Percentiles rank a stretch among this genome's conserved stretches.
phyloP scores from a whole-genome alignment of 2,797 vertebrate genomes.

The Halcyon leucocephala region DNA sequence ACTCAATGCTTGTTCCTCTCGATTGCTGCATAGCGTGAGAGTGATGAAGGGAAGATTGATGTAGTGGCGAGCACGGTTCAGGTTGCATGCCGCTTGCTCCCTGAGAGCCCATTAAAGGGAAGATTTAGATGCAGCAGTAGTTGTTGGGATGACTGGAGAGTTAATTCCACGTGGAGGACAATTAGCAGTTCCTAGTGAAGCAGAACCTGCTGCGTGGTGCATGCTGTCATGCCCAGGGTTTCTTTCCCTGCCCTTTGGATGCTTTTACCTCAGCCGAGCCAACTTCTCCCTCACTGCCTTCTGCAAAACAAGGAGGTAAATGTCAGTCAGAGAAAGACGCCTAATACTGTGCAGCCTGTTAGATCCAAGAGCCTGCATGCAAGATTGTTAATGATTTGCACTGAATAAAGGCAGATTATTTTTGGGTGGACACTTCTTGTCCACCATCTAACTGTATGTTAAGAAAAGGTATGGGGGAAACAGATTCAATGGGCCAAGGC shows the following conservation, averaged over 20 bases:
- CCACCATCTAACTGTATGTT: accelerated
- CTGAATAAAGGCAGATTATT: neutral
- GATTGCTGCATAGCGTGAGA: neutral
- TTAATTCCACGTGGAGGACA: slow-evolving; percentile 38
- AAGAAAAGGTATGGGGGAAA: neutral
- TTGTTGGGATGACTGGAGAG: slow-evolving; percentile 11
- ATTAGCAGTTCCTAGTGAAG: slow-evolving; percentile 51
- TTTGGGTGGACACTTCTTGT: neutral
- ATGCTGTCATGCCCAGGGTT: neutral
- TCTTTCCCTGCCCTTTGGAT: neutral
- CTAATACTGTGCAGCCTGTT: accelerated
- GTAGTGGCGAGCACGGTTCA: neutral
- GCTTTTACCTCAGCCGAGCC: neutral
- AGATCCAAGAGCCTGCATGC: accelerated
- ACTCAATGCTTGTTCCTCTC: neutral
- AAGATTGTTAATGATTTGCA: neutral
- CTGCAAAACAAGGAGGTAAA: neutral
- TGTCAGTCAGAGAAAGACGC: accelerated
- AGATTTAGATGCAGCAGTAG: slow-evolving; percentile 34
- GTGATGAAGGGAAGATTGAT: slow-evolving; percentile 49
- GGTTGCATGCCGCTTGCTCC: neutral
- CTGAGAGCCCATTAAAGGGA: slow-evolving; percentile 34
- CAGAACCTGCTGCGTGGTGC: neutral
- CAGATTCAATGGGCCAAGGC: neutral
- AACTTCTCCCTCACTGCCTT: neutral